Base-by-base conservation (phyloP, 2,113 vertebrate species). In the Bubo bubo region DNA sequence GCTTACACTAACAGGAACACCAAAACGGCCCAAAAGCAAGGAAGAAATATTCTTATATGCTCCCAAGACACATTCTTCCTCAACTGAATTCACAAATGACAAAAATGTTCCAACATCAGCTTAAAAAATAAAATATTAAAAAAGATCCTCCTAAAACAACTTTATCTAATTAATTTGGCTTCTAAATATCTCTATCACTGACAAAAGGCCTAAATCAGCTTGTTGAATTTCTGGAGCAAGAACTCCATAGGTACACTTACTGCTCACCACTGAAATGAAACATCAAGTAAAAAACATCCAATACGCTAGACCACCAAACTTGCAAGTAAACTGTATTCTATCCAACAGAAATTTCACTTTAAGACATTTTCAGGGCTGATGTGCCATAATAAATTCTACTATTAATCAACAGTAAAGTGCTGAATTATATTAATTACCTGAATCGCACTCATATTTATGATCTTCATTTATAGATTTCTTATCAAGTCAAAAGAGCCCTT, bases 321-420 rank as follows among this genome's bases (percentile, higher is more conserved):
- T 94, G 91, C 86, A 97, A 94, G 86, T 95, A 95, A 97, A 96
- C 62, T 91, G 53, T 92, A 95, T 95, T 95, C 64, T 90, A 96
- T 47, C 89, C 90, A 95, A 96, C 76, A 95, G 93, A 96, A 90
- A 84, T 85, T 98, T 98, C 95, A 98, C 93, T 97, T 98, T 99
- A 99, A 99, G 98, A 99, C 99, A 99, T 98, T 94, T 98, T 98
- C 97, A 99, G 98, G 98, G 98, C 98, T 98, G 98, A 98, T 98
- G 94, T 98, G 98, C 98, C 98, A 98, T 98, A 98, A 98, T 98
- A 99, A 98, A 98, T 98, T 97, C 98, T 98, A 98, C 98, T 98
- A 97, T 98, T 98, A 97, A 97, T 98, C 98, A 98, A 98, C 95
- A 98, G 98, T 99, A 99, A 99, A 99, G 99, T 99, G 99, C 99